Evolutionary conservation across 2,888 invertebrate species (phyloP), one percentile per base, ranked within the genome.

Genomic region (Dryocosmus kuriphilus): DNA sequence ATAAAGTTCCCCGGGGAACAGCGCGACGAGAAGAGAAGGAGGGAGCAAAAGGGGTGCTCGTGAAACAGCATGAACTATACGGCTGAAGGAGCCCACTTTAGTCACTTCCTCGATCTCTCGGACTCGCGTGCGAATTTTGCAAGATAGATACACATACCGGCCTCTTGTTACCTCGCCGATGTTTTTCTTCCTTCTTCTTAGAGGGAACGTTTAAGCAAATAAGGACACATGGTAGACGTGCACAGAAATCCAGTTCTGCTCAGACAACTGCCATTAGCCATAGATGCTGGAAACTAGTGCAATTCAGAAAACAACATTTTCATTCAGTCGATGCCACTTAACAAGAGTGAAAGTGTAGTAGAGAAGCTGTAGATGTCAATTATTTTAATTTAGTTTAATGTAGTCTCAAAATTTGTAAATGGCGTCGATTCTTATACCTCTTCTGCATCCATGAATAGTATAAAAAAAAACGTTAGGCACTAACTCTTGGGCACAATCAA

Each of bases 1-100:
- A 79, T 82, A 82, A 82, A 82, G 79, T 81, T 80, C 35, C 57
- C 24, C 38, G 57, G 35, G 71, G 22, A 71, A 55, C 71, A 51
- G 30, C 55, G 65, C 55, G 74, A 71, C 41, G 75, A 71, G 71
- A 55, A 30, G 30, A 71, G 30, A 14, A 60, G 9, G 60, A 35
- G 41, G 24, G 24, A n/a, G 78, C 51, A 46, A 3, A 3, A n/a
- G 46, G 38, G 63, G n/a, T 74, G 76, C 51, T 71, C 30, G 46
- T 51, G 51, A 71, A 71, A 77, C 74, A 75, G 61, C 74, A 78
- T 11, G 71, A 65, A 74, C 63, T n/a, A 65, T 67, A 32, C 55
- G 74, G 67, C 75, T 65, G 63, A 76, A 24, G 35, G 41, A 41
- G 74, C 62, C 38, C 75, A 75, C 22, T 71, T 51, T 71, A 71